Evolutionary conservation across 2,113 vertebrate species (phyloP), one percentile per base, ranked within the genome.

Genomic region (Phylloscopus trochilus): DNA sequence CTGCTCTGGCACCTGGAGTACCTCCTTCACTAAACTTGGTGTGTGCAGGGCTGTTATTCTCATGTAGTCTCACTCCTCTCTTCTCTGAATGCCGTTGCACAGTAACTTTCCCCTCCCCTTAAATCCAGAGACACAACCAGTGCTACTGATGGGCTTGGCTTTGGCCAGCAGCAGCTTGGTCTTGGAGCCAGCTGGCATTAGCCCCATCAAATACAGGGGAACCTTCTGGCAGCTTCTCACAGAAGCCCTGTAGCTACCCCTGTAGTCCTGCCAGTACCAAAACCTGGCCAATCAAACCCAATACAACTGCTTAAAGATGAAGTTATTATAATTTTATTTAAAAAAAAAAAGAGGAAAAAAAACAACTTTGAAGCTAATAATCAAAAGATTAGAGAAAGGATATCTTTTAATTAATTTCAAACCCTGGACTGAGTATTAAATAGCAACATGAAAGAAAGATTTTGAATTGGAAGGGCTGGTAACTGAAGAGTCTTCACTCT

Each of bases 331-430:
- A 89, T 90, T 93, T 84, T 95, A 95, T 93, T 92, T 10, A 10
- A 4, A 4, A 16, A 68, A 82, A 39, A 46, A 82, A 26, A 15
- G 18, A 39, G 23, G 5, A 8, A 37, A 66, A 84, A 62, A 83
- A 72, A 43, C n/a, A 97, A 97, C 97, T 98, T 98, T 98, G 96
- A 98, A 98, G 97, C 96, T 97, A 98, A 97, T 98, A 97, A 98
- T 98, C 96, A 98, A 97, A 98, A 98, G 97, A 98, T 98, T 98
- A 98, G 96, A 98, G 96, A 97, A 97, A 97, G 95, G 94, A 98
- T 98, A 98, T 98, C 94, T 98, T 98, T 98, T 98, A 98, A 98
- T 98, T 98, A 98, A 98, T 98, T 98, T 98, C 97, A 97, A 98
- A 96, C 95, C 93, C 93, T 96, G 96, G 90, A 97, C 51, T 97